Conservation (phyloP, 2,888 invertebrate genomes). For the Lomographa bimaculata region DNA sequence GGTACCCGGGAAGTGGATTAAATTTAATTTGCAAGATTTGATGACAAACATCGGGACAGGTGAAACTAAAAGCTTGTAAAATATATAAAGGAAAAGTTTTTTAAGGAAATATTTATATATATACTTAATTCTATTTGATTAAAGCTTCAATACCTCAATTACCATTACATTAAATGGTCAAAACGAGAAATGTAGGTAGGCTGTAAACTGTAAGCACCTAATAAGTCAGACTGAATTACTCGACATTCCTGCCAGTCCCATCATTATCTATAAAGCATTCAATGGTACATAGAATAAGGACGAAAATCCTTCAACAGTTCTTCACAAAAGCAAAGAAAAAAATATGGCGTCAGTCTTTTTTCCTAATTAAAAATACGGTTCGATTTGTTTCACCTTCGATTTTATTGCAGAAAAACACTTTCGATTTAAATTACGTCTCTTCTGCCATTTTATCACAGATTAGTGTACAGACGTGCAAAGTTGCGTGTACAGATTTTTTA, state of each 20-base stretch:
- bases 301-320: not conserved
- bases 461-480: not conserved
- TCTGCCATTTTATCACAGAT: constrained; percentile 1
- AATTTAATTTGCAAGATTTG: too few species aligned
- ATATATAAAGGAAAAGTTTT: too few species aligned
- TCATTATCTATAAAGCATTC: not conserved
- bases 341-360: constrained; percentile 9
- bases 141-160: constrained; percentile 4
- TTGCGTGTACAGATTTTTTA: too few species aligned
- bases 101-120: too few species aligned
- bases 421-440: constrained; percentile 10
- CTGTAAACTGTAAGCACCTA: too few species aligned
- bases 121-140: too few species aligned
- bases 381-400: constrained; percentile 50
- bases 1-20: too few species aligned
- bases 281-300: not conserved
- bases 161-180: constrained; percentile 8
- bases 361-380: constrained; percentile 45
- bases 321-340: constrained; percentile 1
- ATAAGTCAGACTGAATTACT: constrained; percentile 3
- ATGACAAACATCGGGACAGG: too few species aligned
- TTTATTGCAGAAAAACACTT: constrained; percentile 38
- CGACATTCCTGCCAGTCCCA: constrained; percentile 1
- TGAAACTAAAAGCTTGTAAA: too few species aligned
- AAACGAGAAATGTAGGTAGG: constrained; percentile 2